Conservation (phyloP, 2,113 vertebrate genomes). For the Tetrao urogallus region DNA sequence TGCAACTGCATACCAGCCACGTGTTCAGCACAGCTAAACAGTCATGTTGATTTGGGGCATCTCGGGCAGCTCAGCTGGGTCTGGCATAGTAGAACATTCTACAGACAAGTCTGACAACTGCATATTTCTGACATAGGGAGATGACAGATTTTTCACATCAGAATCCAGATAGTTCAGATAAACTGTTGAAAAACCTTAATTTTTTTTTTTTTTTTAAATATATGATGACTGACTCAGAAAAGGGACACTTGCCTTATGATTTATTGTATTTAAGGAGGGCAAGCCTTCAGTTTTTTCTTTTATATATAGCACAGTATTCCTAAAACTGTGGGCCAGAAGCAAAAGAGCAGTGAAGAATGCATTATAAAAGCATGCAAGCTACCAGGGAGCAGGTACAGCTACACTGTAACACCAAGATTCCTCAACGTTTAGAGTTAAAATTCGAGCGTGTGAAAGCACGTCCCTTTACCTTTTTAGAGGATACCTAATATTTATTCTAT, state of each 20-base stretch:
- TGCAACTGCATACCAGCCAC: not conserved
- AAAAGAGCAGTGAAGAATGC: not conserved
- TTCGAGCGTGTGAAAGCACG: not conserved
- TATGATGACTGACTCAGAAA: not conserved
- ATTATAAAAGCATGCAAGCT: not conserved
- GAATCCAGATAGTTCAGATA: not conserved
- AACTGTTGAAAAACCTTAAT: not conserved
- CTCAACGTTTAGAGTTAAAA: not conserved
- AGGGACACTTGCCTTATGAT: not conserved
- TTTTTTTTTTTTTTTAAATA: not conserved
- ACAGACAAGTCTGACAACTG: not conserved
- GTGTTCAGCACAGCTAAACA: not conserved
- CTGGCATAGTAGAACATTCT: not conserved
- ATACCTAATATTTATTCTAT: fast-evolving
- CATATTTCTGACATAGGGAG: not conserved
- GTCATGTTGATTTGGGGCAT: fast-evolving
- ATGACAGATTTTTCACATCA: not conserved
- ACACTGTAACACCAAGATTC: not conserved
- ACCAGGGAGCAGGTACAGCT: not conserved
- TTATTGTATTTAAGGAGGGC: not conserved
- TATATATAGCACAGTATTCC: not conserved
- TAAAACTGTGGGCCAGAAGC: not conserved
- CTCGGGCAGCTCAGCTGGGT: fast-evolving
- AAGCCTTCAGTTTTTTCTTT: not conserved
- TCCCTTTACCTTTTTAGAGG: fast-evolving